Evolutionary conservation across 1,140 invertebrate genomes (phyloP).

Genomic region (Bombus consobrinus): DNA sequence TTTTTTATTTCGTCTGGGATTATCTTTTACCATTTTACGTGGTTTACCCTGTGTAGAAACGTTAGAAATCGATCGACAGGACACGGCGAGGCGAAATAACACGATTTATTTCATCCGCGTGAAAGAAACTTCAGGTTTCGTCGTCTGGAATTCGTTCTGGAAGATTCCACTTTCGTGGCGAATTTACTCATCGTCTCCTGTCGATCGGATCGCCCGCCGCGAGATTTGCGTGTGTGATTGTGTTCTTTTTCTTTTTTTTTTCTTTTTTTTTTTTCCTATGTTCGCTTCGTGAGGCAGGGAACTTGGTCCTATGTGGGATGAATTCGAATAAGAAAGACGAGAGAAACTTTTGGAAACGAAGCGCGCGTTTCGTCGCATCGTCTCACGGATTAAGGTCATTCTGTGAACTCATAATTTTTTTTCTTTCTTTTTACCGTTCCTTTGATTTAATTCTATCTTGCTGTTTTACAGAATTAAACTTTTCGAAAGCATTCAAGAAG

Average conservation of each 20-base stretch:
- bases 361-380: slow-evolving; percentile 55
- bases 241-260: background rate
- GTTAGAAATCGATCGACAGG: slow-evolving; percentile 67
- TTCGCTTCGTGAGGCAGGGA: slow-evolving; percentile 66
- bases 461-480: background rate
- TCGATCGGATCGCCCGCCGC: slow-evolving; percentile 46
- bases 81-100: slow-evolving; percentile 56
- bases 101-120: background rate
- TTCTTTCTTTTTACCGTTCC: background rate
- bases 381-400: slow-evolving; percentile 8
- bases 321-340: slow-evolving; percentile 61
- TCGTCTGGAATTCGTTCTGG: background rate
- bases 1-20: slow-evolving; percentile 67
- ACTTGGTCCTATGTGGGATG: slow-evolving; percentile 75
- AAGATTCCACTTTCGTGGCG: background rate
- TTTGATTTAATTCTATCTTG: background rate
- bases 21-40: slow-evolving; percentile 74
- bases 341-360: slow-evolving; percentile 56
- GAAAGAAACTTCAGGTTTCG: background rate
- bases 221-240: slow-evolving; percentile 59
- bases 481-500: background rate
- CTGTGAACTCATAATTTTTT: background rate
- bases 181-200: slow-evolving; percentile 45
- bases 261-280: slow-evolving; percentile 20
- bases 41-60: slow-evolving; percentile 81